Conservation (phyloP, 2,797 vertebrate species). For the Squalus acanthias region DNA sequence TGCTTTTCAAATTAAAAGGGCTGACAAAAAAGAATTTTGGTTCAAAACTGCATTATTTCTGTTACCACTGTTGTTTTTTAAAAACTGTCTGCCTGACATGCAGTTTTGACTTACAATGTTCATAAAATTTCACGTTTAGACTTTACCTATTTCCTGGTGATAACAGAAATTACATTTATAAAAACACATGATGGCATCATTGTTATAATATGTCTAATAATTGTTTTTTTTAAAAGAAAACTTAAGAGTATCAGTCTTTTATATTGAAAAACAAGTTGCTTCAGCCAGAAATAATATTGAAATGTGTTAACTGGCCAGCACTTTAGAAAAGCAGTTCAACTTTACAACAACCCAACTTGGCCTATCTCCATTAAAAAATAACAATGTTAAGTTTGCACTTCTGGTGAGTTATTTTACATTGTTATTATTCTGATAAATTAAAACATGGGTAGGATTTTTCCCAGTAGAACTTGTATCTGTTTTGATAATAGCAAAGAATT, state of each 20-base stretch:
- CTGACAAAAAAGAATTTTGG: background rate
- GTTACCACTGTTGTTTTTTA: background rate
- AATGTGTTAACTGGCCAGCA: slow-evolving; percentile 23
- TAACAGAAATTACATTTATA: background rate
- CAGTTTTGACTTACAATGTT: background rate
- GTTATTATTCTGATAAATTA: slow-evolving; percentile 19
- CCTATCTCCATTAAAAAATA: background rate
- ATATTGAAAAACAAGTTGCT: slow-evolving; percentile 17
- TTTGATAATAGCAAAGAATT: background rate
- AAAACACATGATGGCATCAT: slow-evolving; percentile 13
- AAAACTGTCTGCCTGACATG: background rate
- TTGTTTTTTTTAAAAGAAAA: background rate
- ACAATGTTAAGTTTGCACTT: background rate
- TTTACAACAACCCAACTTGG: background rate
- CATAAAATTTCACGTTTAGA: background rate
- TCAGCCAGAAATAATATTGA: slow-evolving; percentile 35
- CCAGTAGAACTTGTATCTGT: no score
- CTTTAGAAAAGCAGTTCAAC: background rate
- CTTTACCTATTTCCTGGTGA: background rate
- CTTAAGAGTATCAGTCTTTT: background rate
- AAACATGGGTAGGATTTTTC: background rate
- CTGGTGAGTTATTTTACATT: background rate
- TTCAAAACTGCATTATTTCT: background rate
- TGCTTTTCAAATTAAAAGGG: background rate
- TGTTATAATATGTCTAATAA: background rate